Evolutionary conservation across 2,888 invertebrate species (phyloP).

Genomic region (Ormyrus pomaceus): DNA sequence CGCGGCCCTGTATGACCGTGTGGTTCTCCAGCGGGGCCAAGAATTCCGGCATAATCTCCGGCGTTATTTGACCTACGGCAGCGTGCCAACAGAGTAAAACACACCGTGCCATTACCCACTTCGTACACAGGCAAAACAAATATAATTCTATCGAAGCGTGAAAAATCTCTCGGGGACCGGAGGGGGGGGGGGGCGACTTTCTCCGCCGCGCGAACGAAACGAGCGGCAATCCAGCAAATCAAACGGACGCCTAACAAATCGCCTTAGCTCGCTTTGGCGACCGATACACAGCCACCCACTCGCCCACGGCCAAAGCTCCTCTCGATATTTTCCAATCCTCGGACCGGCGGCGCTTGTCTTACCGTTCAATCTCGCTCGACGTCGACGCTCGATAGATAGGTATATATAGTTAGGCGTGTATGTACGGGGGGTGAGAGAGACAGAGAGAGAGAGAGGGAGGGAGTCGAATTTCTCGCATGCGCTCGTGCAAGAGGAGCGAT

Average conservation of each 20-base stretch:
- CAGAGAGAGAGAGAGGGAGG: neutral
- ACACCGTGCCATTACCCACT: neutral
- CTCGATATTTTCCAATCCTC: conserved; percentile 2
- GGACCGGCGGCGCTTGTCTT: conserved; percentile 23
- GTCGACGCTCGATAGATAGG: conserved; percentile 18
- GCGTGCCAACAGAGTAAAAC: conserved; percentile 62
- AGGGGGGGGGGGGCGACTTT: too few relatives aligned
- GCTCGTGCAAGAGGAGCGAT: conserved; percentile 72
- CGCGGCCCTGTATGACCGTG: conserved; percentile 91
- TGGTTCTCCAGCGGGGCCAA: conserved; percentile 89
- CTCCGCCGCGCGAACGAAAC: too few relatives aligned
- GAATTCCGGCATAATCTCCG: conserved; percentile 85
- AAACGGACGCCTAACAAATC: conserved; percentile 9
- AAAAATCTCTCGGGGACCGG: too few relatives aligned
- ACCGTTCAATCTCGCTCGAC: conserved; percentile 37
- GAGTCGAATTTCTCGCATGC: conserved; percentile 69
- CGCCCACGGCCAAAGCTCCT: neutral
- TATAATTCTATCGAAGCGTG: neutral
- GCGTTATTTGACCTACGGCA: conserved; percentile 82
- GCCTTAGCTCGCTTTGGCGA: neutral
- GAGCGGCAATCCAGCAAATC: neutral
- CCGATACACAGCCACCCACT: neutral
- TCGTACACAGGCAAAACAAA: neutral
- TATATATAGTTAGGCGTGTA: neutral
- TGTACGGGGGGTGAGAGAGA: neutral